A percentile compares a stretch with the other conserved stretches of the same genome.
Conservation (phyloP, 2,888 invertebrate genomes). For the Halictus ligatus region DNA sequence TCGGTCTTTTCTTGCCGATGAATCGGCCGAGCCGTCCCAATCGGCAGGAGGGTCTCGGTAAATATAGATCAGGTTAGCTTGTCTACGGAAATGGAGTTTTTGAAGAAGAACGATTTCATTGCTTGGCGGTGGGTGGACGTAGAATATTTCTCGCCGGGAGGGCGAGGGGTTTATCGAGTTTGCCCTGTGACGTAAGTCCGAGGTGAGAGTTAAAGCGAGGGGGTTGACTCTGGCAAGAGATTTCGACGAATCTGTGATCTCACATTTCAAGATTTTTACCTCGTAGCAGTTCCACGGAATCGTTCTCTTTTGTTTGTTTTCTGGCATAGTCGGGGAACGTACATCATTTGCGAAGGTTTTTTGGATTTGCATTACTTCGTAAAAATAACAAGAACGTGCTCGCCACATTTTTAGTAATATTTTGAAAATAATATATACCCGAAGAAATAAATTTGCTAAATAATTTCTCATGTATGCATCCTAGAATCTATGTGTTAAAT, state of each 20-base stretch:
- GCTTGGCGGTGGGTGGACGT: neutral
- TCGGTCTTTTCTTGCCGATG: constrained; percentile 19
- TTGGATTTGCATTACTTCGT: too few species aligned
- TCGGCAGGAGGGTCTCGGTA: neutral
- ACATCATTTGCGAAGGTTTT: too few species aligned
- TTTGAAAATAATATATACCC: too few species aligned
- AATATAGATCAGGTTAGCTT: constrained; percentile 11
- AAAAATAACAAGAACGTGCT: too few species aligned
- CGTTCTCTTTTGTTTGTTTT: neutral
- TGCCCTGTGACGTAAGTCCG: neutral
- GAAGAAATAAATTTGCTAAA: too few species aligned
- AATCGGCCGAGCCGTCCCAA: neutral
- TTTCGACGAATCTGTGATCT: neutral
- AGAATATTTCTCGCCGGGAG: neutral
- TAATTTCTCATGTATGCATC: too few species aligned
- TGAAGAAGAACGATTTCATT: constrained; percentile 5
- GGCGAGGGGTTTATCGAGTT: neutral
- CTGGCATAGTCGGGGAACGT: neutral
- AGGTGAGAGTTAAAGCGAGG: neutral
- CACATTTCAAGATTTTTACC: neutral
- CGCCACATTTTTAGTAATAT: too few species aligned
- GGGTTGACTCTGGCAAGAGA: neutral
- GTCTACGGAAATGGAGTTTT: neutral
- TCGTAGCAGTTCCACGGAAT: too few species aligned
- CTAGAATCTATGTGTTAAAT: too few species aligned